Evolutionary conservation across 1,140 invertebrate species (phyloP), one percentile per base, ranked within the genome.

Genomic region (Pogonomyrmex barbatus): DNA sequence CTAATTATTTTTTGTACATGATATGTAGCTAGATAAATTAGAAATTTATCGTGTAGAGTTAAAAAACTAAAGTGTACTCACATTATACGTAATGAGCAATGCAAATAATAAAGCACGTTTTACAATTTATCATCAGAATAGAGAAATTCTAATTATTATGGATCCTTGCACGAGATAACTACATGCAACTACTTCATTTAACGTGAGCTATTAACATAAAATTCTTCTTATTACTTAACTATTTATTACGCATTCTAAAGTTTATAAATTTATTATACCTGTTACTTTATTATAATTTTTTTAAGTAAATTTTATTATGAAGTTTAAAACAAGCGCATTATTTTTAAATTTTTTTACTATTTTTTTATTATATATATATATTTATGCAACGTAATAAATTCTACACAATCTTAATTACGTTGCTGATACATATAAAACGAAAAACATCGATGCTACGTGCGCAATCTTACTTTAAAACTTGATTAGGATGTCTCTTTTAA

Each of bases 101-200:
- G 4, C 5, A 30, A 14, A 73, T 73, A 82, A 60, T 82, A 75
- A 83, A 83, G 45, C 33, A 71, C 24, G 12, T 42, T 54, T 4
- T 67, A n/a, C 14, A 50, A 75, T 75, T 83, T 83, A 73, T 75
- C 42, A 62, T 83, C 12, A 39, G 30, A 47, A 75, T 60, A 75
- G 79, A 83, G 68, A 75, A 83, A 75, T 75, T 83, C 12, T 50
- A 73, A 83, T 75, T 47, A 83, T 60, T 12, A 47, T 30, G 54
- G 17, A 63, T 83, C 0, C 42, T 36, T 50, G 12, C 36, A 50
- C 8, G 24, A 58, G 30, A 58, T 71, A 82, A 73, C 9, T 75
- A 73, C 47, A 73, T 50, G 24, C 47, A 60, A 75, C n/a, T 60
- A 54, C 30, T 62, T 0, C 10, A 75, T 75, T 83, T 75, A 60